Percentiles rank a stretch among this genome's conserved stretches.
phyloP scores from a whole-genome alignment of 2,797 vertebrate species.

The Sparidentex hasta region DNA sequence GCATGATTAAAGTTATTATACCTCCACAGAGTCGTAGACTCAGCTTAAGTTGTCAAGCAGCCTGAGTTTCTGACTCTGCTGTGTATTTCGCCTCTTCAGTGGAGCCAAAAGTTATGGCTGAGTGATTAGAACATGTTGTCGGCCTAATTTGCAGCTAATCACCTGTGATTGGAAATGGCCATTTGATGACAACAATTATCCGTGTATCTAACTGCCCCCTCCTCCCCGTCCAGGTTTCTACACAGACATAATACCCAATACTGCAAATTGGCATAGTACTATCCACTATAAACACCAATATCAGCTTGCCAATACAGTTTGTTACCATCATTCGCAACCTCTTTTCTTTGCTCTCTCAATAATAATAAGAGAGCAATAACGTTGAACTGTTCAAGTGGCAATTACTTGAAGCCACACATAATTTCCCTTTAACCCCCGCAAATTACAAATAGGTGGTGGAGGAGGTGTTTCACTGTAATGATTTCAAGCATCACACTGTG shows the following conservation, averaged over 20 bases:
- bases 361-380: neutral
- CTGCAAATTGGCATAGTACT: conserved; percentile 2
- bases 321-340: conserved; percentile 11
- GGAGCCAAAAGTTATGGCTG: conserved; percentile 34
- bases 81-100: neutral
- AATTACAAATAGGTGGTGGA: conserved; percentile 28
- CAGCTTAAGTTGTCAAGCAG: neutral
- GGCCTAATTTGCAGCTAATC: conserved; percentile 58
- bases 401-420: conserved; percentile 51
- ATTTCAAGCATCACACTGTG: conserved; percentile 49
- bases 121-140: conserved; percentile 39
- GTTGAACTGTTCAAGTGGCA: conserved; percentile 38
- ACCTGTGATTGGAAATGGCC: conserved; percentile 54
- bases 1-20: neutral
- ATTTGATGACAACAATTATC: conserved; percentile 59
- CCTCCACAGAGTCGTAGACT: neutral
- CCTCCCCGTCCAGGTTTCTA: conserved; percentile 12
- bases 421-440: conserved; percentile 28
- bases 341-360: conserved; percentile 8
- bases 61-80: neutral
- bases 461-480: conserved; percentile 58
- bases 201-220: conserved; percentile 5
- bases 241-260: conserved; percentile 25
- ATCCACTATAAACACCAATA: conserved; percentile 20
- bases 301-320: conserved; percentile 26